Evolutionary conservation across 2,113 vertebrate species (phyloP), one percentile per base, ranked within the genome.

Genomic region (Varanus komodoensis): DNA sequence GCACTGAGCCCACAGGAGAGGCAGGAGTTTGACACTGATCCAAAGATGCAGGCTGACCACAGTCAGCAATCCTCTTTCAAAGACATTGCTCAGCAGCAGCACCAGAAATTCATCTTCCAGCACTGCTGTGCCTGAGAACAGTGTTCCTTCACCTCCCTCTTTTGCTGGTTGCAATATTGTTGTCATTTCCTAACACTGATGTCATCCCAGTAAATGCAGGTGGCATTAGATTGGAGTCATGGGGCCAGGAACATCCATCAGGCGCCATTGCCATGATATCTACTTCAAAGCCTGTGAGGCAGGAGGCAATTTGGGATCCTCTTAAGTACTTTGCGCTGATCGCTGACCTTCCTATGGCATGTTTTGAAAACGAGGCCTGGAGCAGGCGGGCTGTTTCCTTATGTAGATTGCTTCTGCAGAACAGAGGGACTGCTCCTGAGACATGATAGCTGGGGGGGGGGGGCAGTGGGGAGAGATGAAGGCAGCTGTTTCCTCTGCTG

Each of bases 231-330:
- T 95, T 83, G 84, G 44, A 75, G 71, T 84, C 74, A 93, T 64
- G 87, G 78, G 64, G 82, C 92, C 57, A 38, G 67, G 79, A 88
- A 90, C 67, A 91, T 91, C 86, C 87, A 82, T 91, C 81, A 86
- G 75, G 14, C 12, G 4, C 52, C 78, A 57, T 87, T 88, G 84
- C 90, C 77, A 0, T 34, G 91, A 69, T 8, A 88, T 2, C 1
- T 50, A 57, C 48, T 71, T 93, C 89, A 87, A n/a, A 83, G 64
- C 68, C 84, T 92, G 93, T 73, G 19, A 27, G 67, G 89, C 91
- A 95, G 90, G 80, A 93, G 61, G 84, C 44, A 93, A 93, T 94
- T 92, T 94, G 84, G 89, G 91, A 80, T 87, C 86, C 15, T 87
- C 86, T 90, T 73, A 84, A 78, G 83, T 64, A 91, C 86, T 94